Evolutionary conservation across 1,140 invertebrate species (phyloP).

Genomic region (Bathynomus jamesi): DNA sequence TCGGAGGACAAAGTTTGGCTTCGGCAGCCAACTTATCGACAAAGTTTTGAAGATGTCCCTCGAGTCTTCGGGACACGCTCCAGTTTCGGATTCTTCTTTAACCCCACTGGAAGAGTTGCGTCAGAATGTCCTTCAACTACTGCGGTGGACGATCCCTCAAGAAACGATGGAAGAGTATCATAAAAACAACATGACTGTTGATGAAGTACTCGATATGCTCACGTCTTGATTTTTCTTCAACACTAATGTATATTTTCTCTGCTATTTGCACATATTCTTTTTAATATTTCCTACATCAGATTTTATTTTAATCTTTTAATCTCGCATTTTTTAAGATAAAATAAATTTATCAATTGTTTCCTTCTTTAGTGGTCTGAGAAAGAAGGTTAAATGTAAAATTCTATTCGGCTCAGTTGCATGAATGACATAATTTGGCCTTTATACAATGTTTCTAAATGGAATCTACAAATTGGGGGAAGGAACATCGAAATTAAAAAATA

Average conservation of each 20-base stretch:
- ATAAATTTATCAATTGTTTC: not conserved
- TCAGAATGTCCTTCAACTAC: conserved; percentile 30
- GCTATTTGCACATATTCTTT: not conserved
- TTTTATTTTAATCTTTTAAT: too few species aligned
- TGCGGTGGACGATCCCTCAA: conserved; percentile 36
- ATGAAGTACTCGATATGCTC: conserved; percentile 36
- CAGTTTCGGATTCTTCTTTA: conserved; percentile 18
- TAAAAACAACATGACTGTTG: conserved; percentile 35
- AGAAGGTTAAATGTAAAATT: too few species aligned
- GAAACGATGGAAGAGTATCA: conserved; percentile 37
- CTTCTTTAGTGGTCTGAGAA: not conserved
- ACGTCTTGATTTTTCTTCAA: conserved; percentile 17
- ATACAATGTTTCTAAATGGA: too few species aligned
- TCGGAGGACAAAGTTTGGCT: conserved; percentile 32
- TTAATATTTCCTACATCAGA: too few species aligned
- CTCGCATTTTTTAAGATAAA: not conserved
- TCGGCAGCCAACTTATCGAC: conserved; percentile 31
- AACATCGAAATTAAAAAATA: not conserved
- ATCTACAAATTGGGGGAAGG: not conserved
- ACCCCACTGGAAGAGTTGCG: conserved; percentile 30
- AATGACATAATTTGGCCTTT: too few species aligned
- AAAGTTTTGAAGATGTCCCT: conserved; percentile 30
- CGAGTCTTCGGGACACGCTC: conserved; percentile 29
- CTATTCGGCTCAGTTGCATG: too few species aligned
- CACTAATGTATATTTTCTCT: not conserved